These are phyloP conservation scores for Eptesicus fuscus DNA, from an alignment of 2,113 vertebrate species.

Conservation along the genomic window DNA sequence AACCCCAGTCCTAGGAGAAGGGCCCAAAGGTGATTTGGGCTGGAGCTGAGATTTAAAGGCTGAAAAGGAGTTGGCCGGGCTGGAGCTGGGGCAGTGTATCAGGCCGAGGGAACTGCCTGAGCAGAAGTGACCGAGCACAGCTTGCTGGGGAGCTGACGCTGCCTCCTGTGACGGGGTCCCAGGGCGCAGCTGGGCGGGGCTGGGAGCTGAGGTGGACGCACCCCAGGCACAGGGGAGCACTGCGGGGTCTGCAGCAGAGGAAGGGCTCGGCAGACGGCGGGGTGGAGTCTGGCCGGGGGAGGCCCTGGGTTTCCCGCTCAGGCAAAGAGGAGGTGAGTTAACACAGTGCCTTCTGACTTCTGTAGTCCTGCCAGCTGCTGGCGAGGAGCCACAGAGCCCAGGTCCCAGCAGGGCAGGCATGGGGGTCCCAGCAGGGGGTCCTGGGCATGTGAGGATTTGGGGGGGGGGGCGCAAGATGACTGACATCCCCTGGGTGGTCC, in stretches of 20 bases:
- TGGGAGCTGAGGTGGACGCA: too few relatives aligned
- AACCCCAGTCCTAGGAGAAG: background rate
- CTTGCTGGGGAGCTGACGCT: background rate
- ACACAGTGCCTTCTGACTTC: background rate
- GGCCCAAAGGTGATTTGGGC: background rate
- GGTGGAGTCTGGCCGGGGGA: background rate
- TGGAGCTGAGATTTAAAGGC: background rate
- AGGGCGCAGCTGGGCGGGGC: accelerated
- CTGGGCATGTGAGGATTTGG: background rate
- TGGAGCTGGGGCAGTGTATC: accelerated
- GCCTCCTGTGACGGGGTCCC: background rate
- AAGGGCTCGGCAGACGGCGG: background rate
- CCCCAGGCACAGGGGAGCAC: background rate
- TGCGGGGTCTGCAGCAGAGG: background rate
- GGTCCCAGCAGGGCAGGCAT: background rate
- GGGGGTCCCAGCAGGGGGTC: background rate
- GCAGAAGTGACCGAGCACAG: accelerated
- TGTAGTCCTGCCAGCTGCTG: slow-evolving; percentile 12
- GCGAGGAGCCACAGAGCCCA: background rate
- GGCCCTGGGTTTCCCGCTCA: background rate
- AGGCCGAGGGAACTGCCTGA: background rate
- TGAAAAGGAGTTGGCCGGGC: background rate
- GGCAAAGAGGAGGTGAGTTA: background rate
- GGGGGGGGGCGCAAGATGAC: background rate
- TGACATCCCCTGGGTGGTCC: slow-evolving; percentile 36